Percentiles rank a stretch among this genome's conserved stretches.
phyloP scores from a whole-genome alignment of 2,797 vertebrate species.

The Rhabdophis nuchalis region DNA sequence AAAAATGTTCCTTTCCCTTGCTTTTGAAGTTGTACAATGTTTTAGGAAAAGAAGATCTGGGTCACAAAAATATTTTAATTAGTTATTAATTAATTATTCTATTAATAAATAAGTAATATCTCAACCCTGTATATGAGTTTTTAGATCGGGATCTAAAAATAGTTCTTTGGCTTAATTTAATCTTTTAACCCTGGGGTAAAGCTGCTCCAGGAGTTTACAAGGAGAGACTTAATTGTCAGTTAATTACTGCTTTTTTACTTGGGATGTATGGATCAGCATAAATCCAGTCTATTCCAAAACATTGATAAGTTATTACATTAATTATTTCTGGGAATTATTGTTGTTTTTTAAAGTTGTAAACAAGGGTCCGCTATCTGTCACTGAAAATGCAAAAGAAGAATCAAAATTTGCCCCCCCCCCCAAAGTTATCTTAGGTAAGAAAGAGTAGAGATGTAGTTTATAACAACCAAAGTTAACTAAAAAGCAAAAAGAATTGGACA shows the following conservation, averaged over 20 bases:
- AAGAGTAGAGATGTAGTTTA: not conserved
- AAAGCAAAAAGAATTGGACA: not conserved
- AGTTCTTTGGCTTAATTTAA: not conserved
- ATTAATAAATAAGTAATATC: not conserved
- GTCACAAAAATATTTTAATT: not conserved
- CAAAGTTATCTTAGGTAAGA: not conserved
- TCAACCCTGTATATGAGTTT: not conserved
- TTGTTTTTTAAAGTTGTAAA: not conserved
- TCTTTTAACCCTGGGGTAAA: not conserved
- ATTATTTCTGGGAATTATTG: not conserved
- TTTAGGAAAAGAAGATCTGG: not conserved
- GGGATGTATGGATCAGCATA: not conserved
- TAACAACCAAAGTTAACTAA: not conserved
- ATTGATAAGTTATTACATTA: not conserved
- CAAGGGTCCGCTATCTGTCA: not conserved
- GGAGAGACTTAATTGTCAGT: not conserved
- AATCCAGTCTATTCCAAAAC: not conserved
- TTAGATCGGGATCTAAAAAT: not conserved
- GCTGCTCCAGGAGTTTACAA: not conserved
- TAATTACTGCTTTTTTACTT: not conserved
- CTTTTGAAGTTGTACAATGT: not conserved
- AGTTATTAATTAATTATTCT: not conserved
- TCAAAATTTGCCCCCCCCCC: not conserved
- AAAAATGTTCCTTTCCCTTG: not conserved
- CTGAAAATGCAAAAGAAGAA: not conserved